phyloP scores from a whole-genome alignment of 2,888 invertebrate genomes.

The Dendrolimus pini region DNA sequence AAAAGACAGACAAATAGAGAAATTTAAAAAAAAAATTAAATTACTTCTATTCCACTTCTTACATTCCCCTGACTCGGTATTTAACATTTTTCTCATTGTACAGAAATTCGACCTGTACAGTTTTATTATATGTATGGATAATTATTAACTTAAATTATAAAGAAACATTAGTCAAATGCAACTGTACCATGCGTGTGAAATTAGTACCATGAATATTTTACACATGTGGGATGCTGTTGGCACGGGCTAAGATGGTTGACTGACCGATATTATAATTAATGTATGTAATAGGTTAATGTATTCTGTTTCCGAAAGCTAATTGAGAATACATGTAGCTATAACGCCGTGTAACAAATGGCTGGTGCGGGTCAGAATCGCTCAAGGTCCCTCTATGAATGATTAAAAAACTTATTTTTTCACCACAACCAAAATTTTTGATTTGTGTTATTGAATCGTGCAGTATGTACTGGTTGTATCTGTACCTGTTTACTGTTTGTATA shows the following conservation, averaged over 20 bases:
- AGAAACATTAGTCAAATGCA: slow-evolving; percentile 47
- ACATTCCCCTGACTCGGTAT: too few relatives aligned
- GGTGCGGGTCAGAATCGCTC: neutral
- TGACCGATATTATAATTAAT: neutral
- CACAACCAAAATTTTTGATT: neutral
- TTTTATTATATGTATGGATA: too few relatives aligned
- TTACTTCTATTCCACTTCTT: too few relatives aligned
- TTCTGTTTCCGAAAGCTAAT: neutral
- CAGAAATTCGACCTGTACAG: too few relatives aligned
- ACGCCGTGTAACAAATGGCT: neutral
- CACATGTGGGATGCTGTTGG: slow-evolving; percentile 2
- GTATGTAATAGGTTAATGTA: neutral
- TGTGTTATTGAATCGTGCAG: too few relatives aligned
- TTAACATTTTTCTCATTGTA: too few relatives aligned
- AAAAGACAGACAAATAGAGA: too few relatives aligned
- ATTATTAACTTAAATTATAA: slow-evolving; percentile 27
- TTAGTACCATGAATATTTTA: slow-evolving; percentile 44
- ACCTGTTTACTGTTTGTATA: too few relatives aligned
- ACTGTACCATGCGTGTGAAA: slow-evolving; percentile 30
- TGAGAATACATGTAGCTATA: neutral
- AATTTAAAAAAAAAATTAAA: too few relatives aligned
- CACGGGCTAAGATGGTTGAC: neutral
- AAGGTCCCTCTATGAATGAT: neutral
- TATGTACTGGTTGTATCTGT: too few relatives aligned
- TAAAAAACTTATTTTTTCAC: too few relatives aligned